Percentiles rank a stretch among this genome's conserved stretches.
phyloP scores from a whole-genome alignment of 1,140 invertebrate species.

The Aricia agestis region DNA sequence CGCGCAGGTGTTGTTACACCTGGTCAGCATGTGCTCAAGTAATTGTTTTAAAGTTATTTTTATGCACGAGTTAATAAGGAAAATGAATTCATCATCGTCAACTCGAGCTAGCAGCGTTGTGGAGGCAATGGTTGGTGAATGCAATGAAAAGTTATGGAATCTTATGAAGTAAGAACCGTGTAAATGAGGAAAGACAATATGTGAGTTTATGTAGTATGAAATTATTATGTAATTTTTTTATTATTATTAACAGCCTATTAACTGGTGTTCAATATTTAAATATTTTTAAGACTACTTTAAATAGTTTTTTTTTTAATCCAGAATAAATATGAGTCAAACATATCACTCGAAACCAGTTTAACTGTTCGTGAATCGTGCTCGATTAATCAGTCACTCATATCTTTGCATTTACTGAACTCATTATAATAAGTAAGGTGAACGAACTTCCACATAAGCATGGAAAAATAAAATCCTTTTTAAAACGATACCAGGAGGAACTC shows the following conservation, averaged over 20 bases:
- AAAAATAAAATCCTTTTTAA: neutral
- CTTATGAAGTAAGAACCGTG: no score
- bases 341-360: neutral
- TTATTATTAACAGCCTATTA: no score
- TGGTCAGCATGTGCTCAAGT: constrained; percentile 57
- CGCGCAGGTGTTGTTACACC: constrained; percentile 65
- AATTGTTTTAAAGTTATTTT: constrained; percentile 39
- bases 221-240: no score
- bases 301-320: neutral
- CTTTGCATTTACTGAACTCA: neutral
- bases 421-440: neutral
- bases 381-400: neutral
- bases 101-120: neutral
- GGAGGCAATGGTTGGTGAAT: no score
- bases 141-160: no score
- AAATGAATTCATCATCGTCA: neutral
- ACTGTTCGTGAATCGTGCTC: neutral
- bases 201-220: no score
- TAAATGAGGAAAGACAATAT: no score
- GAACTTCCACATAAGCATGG: neutral
- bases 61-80: neutral
- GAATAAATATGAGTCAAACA: neutral
- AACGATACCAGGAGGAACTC: neutral
- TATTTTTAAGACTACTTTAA: neutral
- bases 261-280: no score